Percentiles rank a stretch among this genome's conserved stretches.
Conservation (phyloP, 2,888 invertebrate species). For the Caenorhabditis sulstoni region DNA sequence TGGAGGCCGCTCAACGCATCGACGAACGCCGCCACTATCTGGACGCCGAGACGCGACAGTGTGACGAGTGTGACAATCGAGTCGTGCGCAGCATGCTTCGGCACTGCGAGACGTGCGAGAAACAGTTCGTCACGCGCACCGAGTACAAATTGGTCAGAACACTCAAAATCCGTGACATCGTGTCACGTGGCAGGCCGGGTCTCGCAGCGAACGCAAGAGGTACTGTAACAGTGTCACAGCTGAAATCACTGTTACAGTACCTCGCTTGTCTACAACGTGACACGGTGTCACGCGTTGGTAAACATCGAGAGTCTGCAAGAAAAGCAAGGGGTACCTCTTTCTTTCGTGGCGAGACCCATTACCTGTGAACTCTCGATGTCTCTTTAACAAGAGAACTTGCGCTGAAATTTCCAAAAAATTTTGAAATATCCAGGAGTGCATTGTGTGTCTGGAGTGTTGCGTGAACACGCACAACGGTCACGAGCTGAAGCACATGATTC, state of each 20-base stretch:
- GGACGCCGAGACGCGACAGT: conserved; percentile 31
- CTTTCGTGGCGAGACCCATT: no score
- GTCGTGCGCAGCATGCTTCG: conserved; percentile 34
- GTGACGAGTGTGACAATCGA: conserved; percentile 52
- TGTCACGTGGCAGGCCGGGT: no score
- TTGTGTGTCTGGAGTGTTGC: conserved; percentile 76
- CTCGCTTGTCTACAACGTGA: no score
- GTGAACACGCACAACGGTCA: conserved; percentile 78
- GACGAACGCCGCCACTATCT: conserved; percentile 42
- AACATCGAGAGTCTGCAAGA: no score
- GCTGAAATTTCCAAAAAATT: not conserved
- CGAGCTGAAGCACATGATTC: conserved; percentile 35
- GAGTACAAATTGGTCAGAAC: conserved; percentile 44
- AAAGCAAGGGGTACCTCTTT: no score
- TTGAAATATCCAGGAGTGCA: conserved; percentile 56
- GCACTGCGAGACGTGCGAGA: conserved; percentile 46
- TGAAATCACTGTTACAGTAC: no score
- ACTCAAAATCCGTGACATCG: no score
- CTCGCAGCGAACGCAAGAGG: no score
- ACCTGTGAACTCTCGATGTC: no score
- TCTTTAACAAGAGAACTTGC: no score
- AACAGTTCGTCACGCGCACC: conserved; percentile 40
- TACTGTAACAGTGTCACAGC: no score
- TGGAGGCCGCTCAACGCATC: conserved; percentile 50
- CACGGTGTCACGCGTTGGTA: no score